Evolutionary conservation across 92 coral and sea anemone species (phyloP).

Genomic region (Phenganax marumi): DNA sequence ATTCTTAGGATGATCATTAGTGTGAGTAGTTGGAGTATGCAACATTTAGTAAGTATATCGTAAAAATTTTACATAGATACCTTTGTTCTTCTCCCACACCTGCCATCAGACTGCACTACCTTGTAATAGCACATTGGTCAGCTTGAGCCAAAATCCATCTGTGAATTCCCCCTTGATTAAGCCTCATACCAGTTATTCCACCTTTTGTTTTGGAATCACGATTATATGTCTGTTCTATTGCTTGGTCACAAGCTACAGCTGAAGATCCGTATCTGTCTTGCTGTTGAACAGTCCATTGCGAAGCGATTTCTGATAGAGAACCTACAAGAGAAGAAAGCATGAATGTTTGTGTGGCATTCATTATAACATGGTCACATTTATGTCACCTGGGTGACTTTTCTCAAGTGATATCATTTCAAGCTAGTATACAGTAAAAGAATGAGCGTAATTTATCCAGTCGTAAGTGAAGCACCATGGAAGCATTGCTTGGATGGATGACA

Average conservation of each 20-base stretch:
- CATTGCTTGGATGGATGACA: not conserved
- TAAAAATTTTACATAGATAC: not conserved
- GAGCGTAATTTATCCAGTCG: constrained; percentile 4
- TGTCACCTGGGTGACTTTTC: constrained; percentile 6
- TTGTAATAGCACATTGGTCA: constrained; percentile 1
- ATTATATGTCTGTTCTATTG: constrained; percentile 1
- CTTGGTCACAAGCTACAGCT: not conserved
- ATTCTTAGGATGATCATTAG: too few relatives aligned
- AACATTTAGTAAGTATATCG: too few relatives aligned
- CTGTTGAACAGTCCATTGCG: constrained; percentile 3
- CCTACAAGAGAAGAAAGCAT: not conserved
- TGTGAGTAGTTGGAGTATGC: too few relatives aligned
- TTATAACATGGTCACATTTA: not conserved
- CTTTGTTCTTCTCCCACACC: constrained; percentile 27
- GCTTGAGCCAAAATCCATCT: constrained; percentile 20
- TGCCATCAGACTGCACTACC: constrained; percentile 5
- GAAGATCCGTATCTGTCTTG: not conserved
- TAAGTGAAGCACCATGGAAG: constrained; percentile 18
- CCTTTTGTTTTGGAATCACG: constrained; percentile 6
- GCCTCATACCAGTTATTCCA: constrained; percentile 7
- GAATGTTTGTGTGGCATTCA: not conserved
- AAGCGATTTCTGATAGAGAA: constrained; percentile 1
- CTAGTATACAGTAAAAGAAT: not conserved
- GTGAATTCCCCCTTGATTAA: constrained; percentile 6
- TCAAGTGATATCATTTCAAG: constrained; percentile 8